phyloP scores from a whole-genome alignment of 2,113 vertebrate genomes.

The human region DNA sequence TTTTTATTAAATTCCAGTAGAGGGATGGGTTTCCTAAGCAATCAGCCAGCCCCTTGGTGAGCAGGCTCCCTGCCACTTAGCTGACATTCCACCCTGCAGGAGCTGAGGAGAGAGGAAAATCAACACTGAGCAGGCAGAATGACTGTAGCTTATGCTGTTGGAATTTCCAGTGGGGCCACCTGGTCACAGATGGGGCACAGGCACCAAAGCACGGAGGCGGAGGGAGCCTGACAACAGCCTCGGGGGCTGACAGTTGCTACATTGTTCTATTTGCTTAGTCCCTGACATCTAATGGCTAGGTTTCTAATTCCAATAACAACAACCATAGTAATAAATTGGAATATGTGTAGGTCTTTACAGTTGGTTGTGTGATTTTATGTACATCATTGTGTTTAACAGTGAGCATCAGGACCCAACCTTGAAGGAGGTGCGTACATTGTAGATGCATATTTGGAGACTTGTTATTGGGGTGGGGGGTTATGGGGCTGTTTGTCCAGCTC shows the following conservation, averaged over 20 bases:
- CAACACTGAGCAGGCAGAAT: conserved; percentile 70
- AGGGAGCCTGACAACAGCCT: neutral
- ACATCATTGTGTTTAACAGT: neutral
- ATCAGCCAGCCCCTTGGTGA: conserved; percentile 75
- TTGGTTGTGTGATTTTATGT: neutral
- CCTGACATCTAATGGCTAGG: neutral
- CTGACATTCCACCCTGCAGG: conserved; percentile 80
- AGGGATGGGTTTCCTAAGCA: conserved; percentile 74
- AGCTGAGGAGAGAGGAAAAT: conserved; percentile 80
- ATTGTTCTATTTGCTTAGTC: neutral
- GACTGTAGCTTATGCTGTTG: neutral
- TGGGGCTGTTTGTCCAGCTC: neutral
- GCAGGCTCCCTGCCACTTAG: conserved; percentile 79
- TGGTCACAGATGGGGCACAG: neutral
- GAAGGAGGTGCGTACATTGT: neutral
- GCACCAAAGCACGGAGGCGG: neutral
- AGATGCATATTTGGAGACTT: neutral
- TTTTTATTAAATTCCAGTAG: conserved; percentile 77
- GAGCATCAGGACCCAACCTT: neutral
- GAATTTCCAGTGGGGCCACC: neutral
- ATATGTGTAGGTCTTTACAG: neutral
- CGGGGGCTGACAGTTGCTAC: neutral
- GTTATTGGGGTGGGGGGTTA: neutral
- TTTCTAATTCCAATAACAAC: neutral
- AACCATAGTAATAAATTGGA: neutral